Percentiles rank a stretch among this genome's conserved stretches.
phyloP scores from a whole-genome alignment of 2,113 vertebrate species.

The Sinocyclocheilus anophthalmus region DNA sequence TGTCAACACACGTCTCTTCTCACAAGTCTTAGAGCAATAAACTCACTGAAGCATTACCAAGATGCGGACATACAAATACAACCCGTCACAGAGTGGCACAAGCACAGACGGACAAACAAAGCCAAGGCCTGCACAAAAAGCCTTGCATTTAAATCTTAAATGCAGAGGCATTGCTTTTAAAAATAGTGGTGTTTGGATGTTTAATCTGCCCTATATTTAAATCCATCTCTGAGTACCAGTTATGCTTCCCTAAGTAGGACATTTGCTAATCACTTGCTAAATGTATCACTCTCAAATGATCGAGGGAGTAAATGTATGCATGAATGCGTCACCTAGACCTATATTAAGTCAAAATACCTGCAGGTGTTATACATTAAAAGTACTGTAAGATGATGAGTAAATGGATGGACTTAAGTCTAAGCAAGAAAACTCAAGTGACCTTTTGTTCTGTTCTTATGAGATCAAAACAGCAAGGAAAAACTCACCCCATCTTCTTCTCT shows the following conservation, averaged over 20 bases:
- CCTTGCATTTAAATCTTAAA: conserved; percentile 30
- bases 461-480: conserved; percentile 55
- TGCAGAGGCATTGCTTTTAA: conserved; percentile 35
- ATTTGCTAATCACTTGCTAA: conserved; percentile 9
- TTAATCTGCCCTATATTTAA: conserved; percentile 4
- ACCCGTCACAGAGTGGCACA: conserved; percentile 24
- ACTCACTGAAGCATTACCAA: conserved; percentile 22
- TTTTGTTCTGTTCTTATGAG: not conserved
- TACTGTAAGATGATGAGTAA: conserved; percentile 4
- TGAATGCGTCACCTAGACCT: conserved; percentile 8
- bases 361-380: conserved; percentile 1
- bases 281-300: conserved; percentile 5
- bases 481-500: conserved; percentile 98
- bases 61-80: conserved; percentile 46
- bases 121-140: conserved; percentile 44
- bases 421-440: not conserved
- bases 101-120: conserved; percentile 46
- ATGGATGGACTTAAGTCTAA: conserved; percentile 4
- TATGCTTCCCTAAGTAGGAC: not conserved
- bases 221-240: not conserved
- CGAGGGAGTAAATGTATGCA: conserved; percentile 6
- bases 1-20: conserved; percentile 5
- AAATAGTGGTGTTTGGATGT: conserved; percentile 6
- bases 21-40: conserved; percentile 1
- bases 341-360: not conserved